Base-by-base conservation (phyloP, 2,888 invertebrate species). In the Parnassius mnemosyne region DNA sequence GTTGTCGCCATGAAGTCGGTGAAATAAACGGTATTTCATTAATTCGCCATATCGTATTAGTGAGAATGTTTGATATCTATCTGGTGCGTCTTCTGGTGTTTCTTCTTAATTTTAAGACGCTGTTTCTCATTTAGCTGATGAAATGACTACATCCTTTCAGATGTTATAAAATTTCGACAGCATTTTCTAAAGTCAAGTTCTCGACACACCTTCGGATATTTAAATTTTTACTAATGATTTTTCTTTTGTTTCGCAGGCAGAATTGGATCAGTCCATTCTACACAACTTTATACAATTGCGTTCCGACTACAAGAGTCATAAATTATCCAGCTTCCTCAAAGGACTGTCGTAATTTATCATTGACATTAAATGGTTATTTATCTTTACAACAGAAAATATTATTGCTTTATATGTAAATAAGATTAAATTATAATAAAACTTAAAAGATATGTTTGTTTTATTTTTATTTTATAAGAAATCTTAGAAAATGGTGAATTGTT, bases 241-340 rank as follows among this genome's bases (percentile, higher is more conserved):
- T 60, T 56, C 56, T 65, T 60, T 74, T 69, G 78, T 80, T 78
- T 69, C 79, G 34, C 92, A 98, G 98, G 96, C 96, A 75, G 95
- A 96, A 78, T 86, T 99, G 81, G 99, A 99, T 80, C 95, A 96
- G 71, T 95, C 96, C 0, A 96, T 98, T 67, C 93, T 99, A 44
- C 93, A 96, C 71, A 97, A 95, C 87, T 99, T 99, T 85, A 97
- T 99, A 71, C 98, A 98, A 84, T 93, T 99, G 42, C 93, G 99
- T 64, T 95, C 96, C 5, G 99, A 99, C 89, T 98, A 96, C 90
- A 98, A 98, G 84, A 95, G 95, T 56, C 96, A 97, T 76, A 97
- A 97, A 81, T 92, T 96, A 67, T 94, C 95, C 25, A 94, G 89
- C 69, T 93, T 93, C 73, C 85, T 94, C 50, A 94, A 93, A 75